These are phyloP conservation scores for roundworm (Caenorhabditis elegans) DNA, from an alignment of 1,140 invertebrate species.

Conservation along the genomic window WBcel235 BX284606.5:4914001-4914500, in stretches of 20 bases:
- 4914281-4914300: conserved; percentile 69
- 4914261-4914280: conserved; percentile 67
- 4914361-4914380: conserved; percentile 68
- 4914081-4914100: conserved; percentile 65
- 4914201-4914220: conserved; percentile 26
- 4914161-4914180: conserved; percentile 69
- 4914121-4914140: conserved; percentile 68
- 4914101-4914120: conserved; percentile 62
- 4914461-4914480: conserved; percentile 70
- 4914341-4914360: conserved; percentile 69
- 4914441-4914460: conserved; percentile 68
- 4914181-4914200: background rate
- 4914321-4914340: conserved; percentile 68
- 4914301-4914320: conserved; percentile 70
- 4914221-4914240: conserved; percentile 69
- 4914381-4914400: conserved; percentile 68
- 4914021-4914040: conserved; percentile 69
- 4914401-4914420: conserved; percentile 60
- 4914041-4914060: conserved; percentile 67
- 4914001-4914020: conserved; percentile 67
- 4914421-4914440: background rate
- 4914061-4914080: conserved; percentile 65
- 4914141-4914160: conserved; percentile 68
- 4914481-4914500: conserved; percentile 69
- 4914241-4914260: conserved; percentile 68